Evolutionary conservation across 2,888 invertebrate species (phyloP).

Genomic region (Oscheius sp.): DNA sequence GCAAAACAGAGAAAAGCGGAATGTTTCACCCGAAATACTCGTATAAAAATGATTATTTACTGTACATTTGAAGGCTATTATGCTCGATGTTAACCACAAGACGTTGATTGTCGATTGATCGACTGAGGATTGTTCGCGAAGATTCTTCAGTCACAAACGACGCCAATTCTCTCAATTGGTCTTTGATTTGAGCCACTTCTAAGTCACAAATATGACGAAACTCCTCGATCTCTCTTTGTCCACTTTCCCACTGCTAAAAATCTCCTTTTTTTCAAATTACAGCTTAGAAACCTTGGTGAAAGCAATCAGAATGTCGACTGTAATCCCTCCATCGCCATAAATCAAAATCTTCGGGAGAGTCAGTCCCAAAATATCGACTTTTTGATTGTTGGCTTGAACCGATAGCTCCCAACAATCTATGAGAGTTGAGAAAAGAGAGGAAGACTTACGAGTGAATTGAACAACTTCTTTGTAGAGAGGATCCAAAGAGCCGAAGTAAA

Average conservation of each 20-base stretch:
- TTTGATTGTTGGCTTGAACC: background rate
- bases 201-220: background rate
- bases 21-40: background rate
- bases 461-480: conserved; percentile 1
- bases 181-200: background rate
- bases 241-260: conserved; percentile 11
- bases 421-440: background rate
- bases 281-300: background rate
- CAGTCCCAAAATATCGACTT: background rate
- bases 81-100: conserved; percentile 2
- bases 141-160: background rate
- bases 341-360: background rate
- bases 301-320: background rate
- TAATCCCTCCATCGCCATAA: conserved; percentile 2
- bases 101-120: background rate
- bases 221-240: background rate
- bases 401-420: background rate
- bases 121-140: background rate
- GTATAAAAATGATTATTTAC: background rate
- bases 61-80: conserved; percentile 7
- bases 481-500: background rate
- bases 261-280: background rate
- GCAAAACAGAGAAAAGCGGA: background rate
- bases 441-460: background rate
- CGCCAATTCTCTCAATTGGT: background rate